Base-by-base conservation (phyloP, 2,888 invertebrate genomes). In the Xiphydria camelus region DNA sequence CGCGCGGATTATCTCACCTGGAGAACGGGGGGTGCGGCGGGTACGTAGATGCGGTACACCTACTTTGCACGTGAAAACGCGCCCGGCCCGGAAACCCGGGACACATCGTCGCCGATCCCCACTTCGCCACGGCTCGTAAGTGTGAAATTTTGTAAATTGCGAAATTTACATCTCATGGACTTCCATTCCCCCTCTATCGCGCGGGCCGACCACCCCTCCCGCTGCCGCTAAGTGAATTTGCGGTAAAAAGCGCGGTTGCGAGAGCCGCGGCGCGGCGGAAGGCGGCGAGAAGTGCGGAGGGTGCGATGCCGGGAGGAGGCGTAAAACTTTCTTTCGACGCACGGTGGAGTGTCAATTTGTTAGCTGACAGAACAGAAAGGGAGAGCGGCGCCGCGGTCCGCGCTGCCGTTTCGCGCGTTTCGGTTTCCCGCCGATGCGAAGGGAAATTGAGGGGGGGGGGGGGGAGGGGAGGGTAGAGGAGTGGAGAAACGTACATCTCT, bases 91-190 rank as follows among this genome's bases (percentile, higher is more conserved):
- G n/a, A n/a, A n/a, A n/a, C n/a, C n/a, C n/a, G n/a, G n/a, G n/a
- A n/a, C n/a, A n/a, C n/a, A n/a, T n/a, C n/a, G n/a, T n/a, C n/a
- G n/a, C n/a, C n/a, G n/a, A n/a, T n/a, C n/a, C n/a, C n/a, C n/a
- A n/a, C n/a, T n/a, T n/a, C n/a, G n/a, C n/a, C n/a, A n/a, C n/a
- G n/a, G n/a, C n/a, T n/a, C n/a, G 42, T 42, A 42, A 34, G 42
- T 34, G 42, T 23, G 29, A 29, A 37, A 44, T 36, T 44, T 29
- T 36, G 43, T 29, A 44, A 44, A 44, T 44, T 44, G 43, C 36
- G 25, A 44, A 37, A 44, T 44, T 44, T 44, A 44, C 43, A 37
- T 44, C 43, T 44, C 43, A 41, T 41, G 25, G 41, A 41, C 33
- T 33, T 33, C 18, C 33, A 41, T 6, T 32, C 39, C 39, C 29